phyloP scores from a whole-genome alignment of 2,888 invertebrate genomes.

The Dryadula phaetusa region DNA sequence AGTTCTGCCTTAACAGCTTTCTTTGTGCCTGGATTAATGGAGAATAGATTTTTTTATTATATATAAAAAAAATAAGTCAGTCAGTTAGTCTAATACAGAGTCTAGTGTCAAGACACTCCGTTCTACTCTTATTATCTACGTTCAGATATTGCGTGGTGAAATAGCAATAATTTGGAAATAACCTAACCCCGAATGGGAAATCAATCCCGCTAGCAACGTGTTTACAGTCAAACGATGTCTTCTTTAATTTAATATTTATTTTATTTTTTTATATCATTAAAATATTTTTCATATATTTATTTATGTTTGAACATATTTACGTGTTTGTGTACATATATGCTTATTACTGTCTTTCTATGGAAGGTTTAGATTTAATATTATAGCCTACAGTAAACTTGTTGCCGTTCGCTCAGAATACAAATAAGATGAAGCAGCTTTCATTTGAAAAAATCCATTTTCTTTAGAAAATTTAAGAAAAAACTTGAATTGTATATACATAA shows the following conservation, averaged over 20 bases:
- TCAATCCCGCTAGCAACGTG: neutral
- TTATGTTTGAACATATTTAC: neutral
- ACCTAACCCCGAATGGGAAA: too few species aligned
- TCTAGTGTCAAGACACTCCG: too few species aligned
- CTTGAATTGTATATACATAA: neutral
- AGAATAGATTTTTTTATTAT: neutral
- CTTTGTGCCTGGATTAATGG: constrained; percentile 33
- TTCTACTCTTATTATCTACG: too few species aligned
- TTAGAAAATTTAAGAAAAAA: constrained; percentile 17
- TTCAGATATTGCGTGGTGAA: too few species aligned
- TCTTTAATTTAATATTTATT: too few species aligned
- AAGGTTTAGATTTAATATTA: constrained; percentile 17
- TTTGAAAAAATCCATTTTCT: constrained; percentile 14
- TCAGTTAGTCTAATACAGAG: too few species aligned
- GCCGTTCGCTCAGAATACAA: constrained; percentile 18
- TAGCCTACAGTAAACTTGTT: constrained; percentile 12
- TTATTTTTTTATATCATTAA: too few species aligned
- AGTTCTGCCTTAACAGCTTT: constrained; percentile 40
- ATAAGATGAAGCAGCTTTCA: constrained; percentile 16
- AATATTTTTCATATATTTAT: neutral
- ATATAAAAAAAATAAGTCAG: neutral
- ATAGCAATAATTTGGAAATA: too few species aligned
- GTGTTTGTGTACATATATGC: neutral
- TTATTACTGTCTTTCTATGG: constrained; percentile 17
- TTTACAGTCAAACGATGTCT: neutral